These are phyloP conservation scores for Parnassius glacialis DNA, from an alignment of 2,888 invertebrate genomes.

Conservation along the genomic window DNA sequence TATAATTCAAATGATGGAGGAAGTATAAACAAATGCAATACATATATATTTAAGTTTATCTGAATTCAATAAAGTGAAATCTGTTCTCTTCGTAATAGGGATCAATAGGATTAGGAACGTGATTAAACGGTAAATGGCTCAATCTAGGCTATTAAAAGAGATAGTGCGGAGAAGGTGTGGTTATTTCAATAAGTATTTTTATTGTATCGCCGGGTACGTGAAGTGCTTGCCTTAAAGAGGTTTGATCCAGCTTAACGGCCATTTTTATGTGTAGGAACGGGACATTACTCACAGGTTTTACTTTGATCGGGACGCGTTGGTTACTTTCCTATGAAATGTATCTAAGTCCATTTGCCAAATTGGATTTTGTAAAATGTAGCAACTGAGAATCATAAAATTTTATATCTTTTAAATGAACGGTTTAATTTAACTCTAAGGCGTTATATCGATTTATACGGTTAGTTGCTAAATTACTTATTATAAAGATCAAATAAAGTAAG, in stretches of 20 bases:
- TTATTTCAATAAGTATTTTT: constrained; percentile 66
- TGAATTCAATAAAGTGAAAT: too few relatives aligned
- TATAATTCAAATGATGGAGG: too few relatives aligned
- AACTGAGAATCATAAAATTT: too few relatives aligned
- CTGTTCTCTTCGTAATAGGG: too few relatives aligned
- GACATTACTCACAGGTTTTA: constrained; percentile 35
- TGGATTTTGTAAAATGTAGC: background rate
- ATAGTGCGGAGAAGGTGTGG: constrained; percentile 48
- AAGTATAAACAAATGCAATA: too few relatives aligned
- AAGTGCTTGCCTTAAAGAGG: constrained; percentile 61
- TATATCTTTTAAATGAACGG: background rate
- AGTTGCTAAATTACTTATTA: too few relatives aligned
- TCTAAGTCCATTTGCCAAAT: background rate
- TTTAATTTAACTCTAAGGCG: too few relatives aligned
- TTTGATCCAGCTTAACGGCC: constrained; percentile 49
- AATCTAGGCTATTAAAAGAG: constrained; percentile 23
- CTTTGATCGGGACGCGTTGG: constrained; percentile 34
- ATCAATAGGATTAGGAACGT: too few relatives aligned
- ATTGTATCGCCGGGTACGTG: constrained; percentile 52
- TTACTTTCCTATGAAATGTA: constrained; percentile 26
- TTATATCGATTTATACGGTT: too few relatives aligned
- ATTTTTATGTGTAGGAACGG: constrained; percentile 51
- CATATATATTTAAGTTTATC: too few relatives aligned
- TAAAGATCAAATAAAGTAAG: too few relatives aligned
- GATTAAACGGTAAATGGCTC: constrained; percentile 1